phyloP scores from a whole-genome alignment of 1,140 invertebrate species.

The Aporrectodea caliginosa region DNA sequence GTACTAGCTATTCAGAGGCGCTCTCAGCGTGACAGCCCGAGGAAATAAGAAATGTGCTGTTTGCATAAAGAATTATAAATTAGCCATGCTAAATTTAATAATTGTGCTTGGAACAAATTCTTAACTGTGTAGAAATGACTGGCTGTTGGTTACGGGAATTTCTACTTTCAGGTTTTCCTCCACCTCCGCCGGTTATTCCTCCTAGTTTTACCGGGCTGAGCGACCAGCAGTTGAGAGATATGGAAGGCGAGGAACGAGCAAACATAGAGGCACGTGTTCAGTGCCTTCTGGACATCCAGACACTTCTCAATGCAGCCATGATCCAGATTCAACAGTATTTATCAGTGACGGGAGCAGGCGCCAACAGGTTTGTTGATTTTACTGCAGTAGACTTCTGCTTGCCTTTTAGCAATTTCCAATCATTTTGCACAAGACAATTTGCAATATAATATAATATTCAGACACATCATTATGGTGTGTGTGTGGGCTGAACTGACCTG shows the following conservation, averaged over 20 bases:
- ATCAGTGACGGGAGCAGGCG: slow-evolving; percentile 47
- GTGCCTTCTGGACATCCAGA: slow-evolving; percentile 77
- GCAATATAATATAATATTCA: too few species aligned
- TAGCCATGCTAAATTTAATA: too few species aligned
- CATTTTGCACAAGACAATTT: background rate
- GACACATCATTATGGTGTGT: too few species aligned
- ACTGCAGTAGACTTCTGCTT: background rate
- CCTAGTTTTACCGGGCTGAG: slow-evolving; percentile 70
- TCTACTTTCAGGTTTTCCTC: slow-evolving; percentile 27
- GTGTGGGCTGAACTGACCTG: too few species aligned
- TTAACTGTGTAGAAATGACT: too few species aligned
- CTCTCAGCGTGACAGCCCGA: too few species aligned
- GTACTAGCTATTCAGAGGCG: too few species aligned
- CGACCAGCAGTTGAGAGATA: slow-evolving; percentile 74
- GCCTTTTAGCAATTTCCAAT: background rate
- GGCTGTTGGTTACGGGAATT: too few species aligned
- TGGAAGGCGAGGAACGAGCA: slow-evolving; percentile 82
- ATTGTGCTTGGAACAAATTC: too few species aligned
- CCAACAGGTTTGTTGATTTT: background rate
- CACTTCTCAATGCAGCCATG: slow-evolving; percentile 80
- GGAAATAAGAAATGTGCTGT: too few species aligned
- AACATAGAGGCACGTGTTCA: slow-evolving; percentile 85
- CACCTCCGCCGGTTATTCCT: slow-evolving; percentile 49
- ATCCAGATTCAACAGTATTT: slow-evolving; percentile 85
- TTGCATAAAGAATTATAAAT: too few species aligned